Base-by-base conservation (phyloP, 2,113 vertebrate genomes). In the rat (Rattus norvegicus) region DNA sequence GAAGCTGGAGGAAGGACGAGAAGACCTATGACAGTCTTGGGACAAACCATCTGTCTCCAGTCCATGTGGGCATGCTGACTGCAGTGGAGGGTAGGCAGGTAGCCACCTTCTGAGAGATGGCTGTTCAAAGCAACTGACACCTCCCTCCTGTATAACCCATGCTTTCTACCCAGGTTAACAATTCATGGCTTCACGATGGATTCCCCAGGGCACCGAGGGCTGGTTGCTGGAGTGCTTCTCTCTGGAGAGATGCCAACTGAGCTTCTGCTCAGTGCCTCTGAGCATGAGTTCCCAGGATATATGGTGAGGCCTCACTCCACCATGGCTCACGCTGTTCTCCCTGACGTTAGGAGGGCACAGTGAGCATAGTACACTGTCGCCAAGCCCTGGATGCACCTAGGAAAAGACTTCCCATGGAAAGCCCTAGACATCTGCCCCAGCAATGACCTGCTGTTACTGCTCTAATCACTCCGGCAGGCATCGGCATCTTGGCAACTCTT, bases 401-500 rank as follows among this genome's bases (percentile, higher is more conserved):
- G 59, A 72, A 67, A 22, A 17, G 5, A 17, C 47, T 19, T n/a
- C 39, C 77, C 52, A 36, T 0, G 5, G 77, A 36, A 24, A 79
- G 22, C 16, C 36, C 89, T 12, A 24, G 3, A 77, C 5, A 17
- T 39, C 39, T 22, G 70, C 70, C 24, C 30, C 54, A 3, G 5
- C 2, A 2, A 5, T 7, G 5, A 36, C 2, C 2, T 7, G 7
- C 10, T 72, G 13, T 7, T 88, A 13, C 3, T 33, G 54, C 4
- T 26, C 16, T 28, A n/a, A 43, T 24, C 91, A 56, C 63, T 67
- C 49, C 49, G 75, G 5, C 16, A 81, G 39, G 30, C 67, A 56
- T 52, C 92, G 65, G 4, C 26, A 61, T 61, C 92, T 19, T 20
- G 59, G 73, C 56, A 16, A 61, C 0, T 19, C 43, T 56, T 65